Evolutionary conservation across 1,140 invertebrate species (phyloP), one percentile per base, ranked within the genome.

Genomic region (Panagrolaimus sp.): DNA sequence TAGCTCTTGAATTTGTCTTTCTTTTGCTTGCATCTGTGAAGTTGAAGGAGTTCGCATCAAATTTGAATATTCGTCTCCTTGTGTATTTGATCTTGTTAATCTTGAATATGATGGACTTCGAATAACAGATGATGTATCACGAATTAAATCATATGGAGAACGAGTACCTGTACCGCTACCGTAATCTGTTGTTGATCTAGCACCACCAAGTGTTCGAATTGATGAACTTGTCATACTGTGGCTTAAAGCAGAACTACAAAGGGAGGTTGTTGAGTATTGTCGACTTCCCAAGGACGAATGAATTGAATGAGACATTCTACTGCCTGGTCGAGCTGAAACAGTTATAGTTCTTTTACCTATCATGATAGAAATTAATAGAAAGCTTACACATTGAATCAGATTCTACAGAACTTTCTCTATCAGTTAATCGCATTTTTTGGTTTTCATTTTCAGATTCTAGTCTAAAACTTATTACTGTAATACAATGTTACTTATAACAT

Each of bases 381-480:
- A n/a, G n/a, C 43, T 64, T 25, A 46, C 13, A 72, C 71, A 63
- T 38, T 1, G 20, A 76, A 63, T 73, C 72, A 57, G 72, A 73
- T 45, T 73, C 72, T 9, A 73, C 66, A 43, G 66, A 71, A 20
- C 65, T 48, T 7, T 73, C 72, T 38, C 72, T 42, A 9, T 75
- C 23, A 0, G 14, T 44, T 20, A 80, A 46, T 48, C 70, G 71
- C 53, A 63, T 63, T 31, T 71, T 72, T 57, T 71, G 70, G 9
- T 71, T 66, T 14, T 67, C 67, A 63, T 77, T 79, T 57, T 79
- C 77, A 38, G 38, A 64, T 63, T 79, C 77, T n/a, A 81, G 45
- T 68, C 72, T 69, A 62, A 68, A 73, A 66, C 42, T 1, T 7
- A 9, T 9, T 20, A 48, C 16, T n/a, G 14, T 70, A 73, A 9